phyloP scores from a whole-genome alignment of 2,888 invertebrate genomes.

The Plutella xylostella region DNA sequence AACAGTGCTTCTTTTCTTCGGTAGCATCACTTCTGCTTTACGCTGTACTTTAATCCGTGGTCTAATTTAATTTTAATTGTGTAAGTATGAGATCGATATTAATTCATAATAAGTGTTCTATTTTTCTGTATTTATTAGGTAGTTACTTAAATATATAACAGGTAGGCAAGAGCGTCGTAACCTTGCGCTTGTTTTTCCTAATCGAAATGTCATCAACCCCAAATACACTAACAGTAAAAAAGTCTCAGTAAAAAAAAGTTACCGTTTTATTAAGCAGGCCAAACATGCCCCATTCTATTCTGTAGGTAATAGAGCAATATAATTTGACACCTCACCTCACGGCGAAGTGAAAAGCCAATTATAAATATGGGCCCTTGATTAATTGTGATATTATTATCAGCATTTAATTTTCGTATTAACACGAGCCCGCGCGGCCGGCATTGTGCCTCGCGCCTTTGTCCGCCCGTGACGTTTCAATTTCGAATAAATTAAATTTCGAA shows the following conservation, averaged over 20 bases:
- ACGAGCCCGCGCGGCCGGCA: slow-evolving; percentile 31
- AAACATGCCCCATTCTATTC: slow-evolving; percentile 60
- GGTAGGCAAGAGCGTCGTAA: too few relatives aligned
- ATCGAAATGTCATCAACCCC: too few relatives aligned
- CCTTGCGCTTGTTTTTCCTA: too few relatives aligned
- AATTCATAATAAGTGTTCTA: too few relatives aligned
- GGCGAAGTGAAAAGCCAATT: slow-evolving; percentile 67
- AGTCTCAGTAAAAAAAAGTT: background rate
- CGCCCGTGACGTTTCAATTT: slow-evolving; percentile 62
- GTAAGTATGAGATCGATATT: too few relatives aligned
- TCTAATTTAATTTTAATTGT: too few relatives aligned
- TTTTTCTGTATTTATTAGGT: too few relatives aligned
- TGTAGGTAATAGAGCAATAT: slow-evolving; percentile 66
- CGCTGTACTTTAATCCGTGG: too few relatives aligned
- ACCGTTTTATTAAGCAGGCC: slow-evolving; percentile 41
- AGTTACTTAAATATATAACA: too few relatives aligned
- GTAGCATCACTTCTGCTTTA: too few relatives aligned
- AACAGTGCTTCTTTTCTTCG: too few relatives aligned
- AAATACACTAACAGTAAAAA: too few relatives aligned
- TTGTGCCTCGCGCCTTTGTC: slow-evolving; percentile 32
- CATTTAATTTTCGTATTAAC: slow-evolving; percentile 71
- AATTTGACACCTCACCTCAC: slow-evolving; percentile 69
- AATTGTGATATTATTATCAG: slow-evolving; percentile 71
- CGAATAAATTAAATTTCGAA: slow-evolving; percentile 71
- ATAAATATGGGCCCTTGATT: slow-evolving; percentile 68